These are phyloP conservation scores for Callinectes sapidus DNA, from an alignment of 2,888 invertebrate species.

Conservation along the genomic window DNA sequence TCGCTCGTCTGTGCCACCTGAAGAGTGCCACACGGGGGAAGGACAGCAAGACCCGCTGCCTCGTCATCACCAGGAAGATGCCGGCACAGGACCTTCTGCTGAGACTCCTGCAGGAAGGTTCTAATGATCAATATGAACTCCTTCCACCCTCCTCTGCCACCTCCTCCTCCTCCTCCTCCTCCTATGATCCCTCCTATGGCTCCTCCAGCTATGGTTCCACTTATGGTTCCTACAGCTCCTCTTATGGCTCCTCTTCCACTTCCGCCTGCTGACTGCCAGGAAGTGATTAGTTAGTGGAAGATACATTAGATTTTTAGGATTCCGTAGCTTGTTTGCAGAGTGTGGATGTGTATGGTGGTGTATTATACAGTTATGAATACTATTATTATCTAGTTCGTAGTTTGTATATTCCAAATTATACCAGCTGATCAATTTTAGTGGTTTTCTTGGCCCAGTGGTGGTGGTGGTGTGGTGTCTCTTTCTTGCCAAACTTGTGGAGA, in stretches of 20 bases:
- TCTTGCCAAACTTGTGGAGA: not conserved
- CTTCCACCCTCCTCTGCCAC: constrained; percentile 73
- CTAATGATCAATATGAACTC: constrained; percentile 79
- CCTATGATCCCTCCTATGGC: not conserved
- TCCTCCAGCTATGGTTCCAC: not conserved
- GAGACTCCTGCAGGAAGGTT: constrained; percentile 78
- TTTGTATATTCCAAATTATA: constrained; percentile 2
- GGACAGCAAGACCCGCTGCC: constrained; percentile 76
- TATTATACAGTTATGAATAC: not conserved
- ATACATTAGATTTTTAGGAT: not conserved
- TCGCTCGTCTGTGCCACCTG: constrained; percentile 77
- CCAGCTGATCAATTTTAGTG: not conserved
- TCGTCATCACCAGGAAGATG: constrained; percentile 79
- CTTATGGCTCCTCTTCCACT: not conserved
- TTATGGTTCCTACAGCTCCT: not conserved
- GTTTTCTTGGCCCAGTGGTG: not conserved
- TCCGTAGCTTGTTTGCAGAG: not conserved
- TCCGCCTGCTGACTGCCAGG: not conserved
- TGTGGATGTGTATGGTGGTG: not conserved
- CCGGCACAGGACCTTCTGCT: constrained; percentile 77
- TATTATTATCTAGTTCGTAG: not conserved
- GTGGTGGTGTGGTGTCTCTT: not conserved
- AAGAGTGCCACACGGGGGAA: constrained; percentile 79
- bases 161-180: constrained; percentile 40
- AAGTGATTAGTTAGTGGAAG: not conserved